Base-by-base conservation (phyloP, 2,888 invertebrate species). In the Xanthorhoe spadicearia region DNA sequence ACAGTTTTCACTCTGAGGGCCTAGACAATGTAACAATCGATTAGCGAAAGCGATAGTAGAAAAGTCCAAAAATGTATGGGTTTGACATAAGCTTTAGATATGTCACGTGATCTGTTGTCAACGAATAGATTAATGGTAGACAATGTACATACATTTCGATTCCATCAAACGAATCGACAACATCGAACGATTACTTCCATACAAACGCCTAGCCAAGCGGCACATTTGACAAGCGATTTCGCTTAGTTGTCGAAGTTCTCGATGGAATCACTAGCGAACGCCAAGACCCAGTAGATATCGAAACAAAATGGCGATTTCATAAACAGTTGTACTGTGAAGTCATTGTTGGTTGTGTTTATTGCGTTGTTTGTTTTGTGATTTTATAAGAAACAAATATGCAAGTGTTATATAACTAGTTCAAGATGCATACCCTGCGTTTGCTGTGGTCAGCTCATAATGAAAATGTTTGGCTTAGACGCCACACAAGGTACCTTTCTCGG, bases 391-490 rank as follows among this genome's bases (percentile, higher is more conserved):
- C 15, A 7, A 35, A 46, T 54, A 46, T 46, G 56, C n/a, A 6
- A 46, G 46, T 56, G 5, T n/a, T 19, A 10, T 8, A 5, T 46
- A n/a, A n/a, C 5, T 6, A 23, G 35, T 38, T 43, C 48, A 65
- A 61, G 48, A 66, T 66, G 66, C 66, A 61, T 66, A 48, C 49
- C n/a, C 53, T 66, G 28, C 52, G 53, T 43, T 53, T 61, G 15
- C 49, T 66, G 48, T 66, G 66, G 66, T 49, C 66, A 51, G 66
- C 66, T 46, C 61, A 58, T 17, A 66, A 66, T 60, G 60, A 62
- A 58, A 51, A 50, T 35, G 48, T 48, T 50, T 54, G 58, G 58
- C 48, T 53, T 13, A 46, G 53, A 49, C 57, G 58, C 13, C 35
- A 54, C 15, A 46, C 4, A 32, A 43, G 61, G 15, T 13, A 48